phyloP scores from a whole-genome alignment of 2,113 vertebrate species.

The Pollimyrus isidori region DNA sequence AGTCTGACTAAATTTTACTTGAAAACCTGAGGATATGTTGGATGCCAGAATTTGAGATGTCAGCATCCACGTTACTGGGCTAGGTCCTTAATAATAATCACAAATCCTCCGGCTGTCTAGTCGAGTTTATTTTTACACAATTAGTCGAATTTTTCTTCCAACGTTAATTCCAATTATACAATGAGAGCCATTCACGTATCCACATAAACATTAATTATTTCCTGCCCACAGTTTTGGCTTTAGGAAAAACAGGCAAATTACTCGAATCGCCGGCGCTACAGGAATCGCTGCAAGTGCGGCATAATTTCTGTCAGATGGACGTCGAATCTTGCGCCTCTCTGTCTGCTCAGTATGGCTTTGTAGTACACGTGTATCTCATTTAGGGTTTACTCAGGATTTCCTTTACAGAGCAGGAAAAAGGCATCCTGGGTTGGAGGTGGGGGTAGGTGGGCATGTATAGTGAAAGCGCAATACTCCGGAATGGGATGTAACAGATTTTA shows the following conservation, averaged over 20 bases:
- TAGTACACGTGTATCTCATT: slow-evolving; percentile 15
- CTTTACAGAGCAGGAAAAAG: slow-evolving; percentile 9
- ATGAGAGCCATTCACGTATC: slow-evolving; percentile 4
- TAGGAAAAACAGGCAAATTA: not conserved
- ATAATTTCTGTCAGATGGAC: slow-evolving; percentile 17
- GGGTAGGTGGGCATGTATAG: not conserved
- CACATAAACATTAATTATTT: slow-evolving; percentile 12
- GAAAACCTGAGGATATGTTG: not conserved
- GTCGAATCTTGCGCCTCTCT: not conserved
- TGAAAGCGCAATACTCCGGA: slow-evolving; percentile 1
- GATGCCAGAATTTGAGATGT: not conserved
- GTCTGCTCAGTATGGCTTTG: not conserved
- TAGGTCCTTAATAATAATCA: not conserved
- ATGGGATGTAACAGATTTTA: not conserved
- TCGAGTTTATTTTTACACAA: not conserved
- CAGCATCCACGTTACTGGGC: not conserved
- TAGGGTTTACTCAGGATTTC: slow-evolving; percentile 10
- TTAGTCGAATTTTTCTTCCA: not conserved
- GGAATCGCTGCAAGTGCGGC: slow-evolving; percentile 6
- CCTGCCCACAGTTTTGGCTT: not conserved
- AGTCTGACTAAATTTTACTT: not conserved
- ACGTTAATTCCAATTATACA: not conserved
- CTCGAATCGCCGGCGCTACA: not conserved
- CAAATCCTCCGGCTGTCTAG: not conserved
- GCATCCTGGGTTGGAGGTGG: not conserved